Evolutionary conservation across 2,113 vertebrate species (phyloP).

Genomic region (Beaufortia kweichowensis): DNA sequence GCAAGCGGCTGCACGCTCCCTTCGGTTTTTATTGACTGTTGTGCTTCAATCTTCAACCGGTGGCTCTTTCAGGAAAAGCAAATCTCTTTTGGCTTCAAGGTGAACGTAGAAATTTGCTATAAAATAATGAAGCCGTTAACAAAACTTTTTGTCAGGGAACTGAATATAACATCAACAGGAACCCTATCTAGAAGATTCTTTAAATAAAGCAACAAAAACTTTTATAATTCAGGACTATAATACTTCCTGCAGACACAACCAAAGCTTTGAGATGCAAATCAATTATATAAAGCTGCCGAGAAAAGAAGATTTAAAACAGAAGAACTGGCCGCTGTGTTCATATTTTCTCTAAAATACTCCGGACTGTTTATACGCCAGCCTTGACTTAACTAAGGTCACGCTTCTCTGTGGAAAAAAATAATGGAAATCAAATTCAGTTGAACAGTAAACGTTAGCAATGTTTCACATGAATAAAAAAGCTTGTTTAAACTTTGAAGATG

Average conservation of each 20-base stretch:
- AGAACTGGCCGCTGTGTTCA: not conserved
- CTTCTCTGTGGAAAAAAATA: conserved; percentile 39
- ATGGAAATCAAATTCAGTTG: conserved; percentile 52
- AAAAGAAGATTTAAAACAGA: not conserved
- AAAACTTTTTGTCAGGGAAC: not conserved
- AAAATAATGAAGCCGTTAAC: not conserved
- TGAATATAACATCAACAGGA: no score
- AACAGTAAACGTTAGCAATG: conserved; percentile 28
- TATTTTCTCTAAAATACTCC: conserved; percentile 18
- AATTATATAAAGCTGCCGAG: conserved; percentile 12
- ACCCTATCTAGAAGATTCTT: not conserved
- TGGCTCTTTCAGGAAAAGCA: not conserved
- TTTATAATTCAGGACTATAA: not conserved
- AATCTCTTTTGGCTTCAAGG: not conserved
- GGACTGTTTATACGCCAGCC: conserved; percentile 63
- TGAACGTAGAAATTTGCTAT: not conserved
- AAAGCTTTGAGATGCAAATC: conserved; percentile 15
- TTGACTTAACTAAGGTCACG: conserved; percentile 60
- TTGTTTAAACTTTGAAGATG: not conserved
- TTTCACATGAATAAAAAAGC: conserved; percentile 24
- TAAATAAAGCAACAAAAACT: not conserved
- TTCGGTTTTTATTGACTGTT: not conserved
- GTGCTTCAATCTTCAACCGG: not conserved
- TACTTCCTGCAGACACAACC: not conserved
- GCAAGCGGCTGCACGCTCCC: conserved; percentile 10